Evolutionary conservation across 2,888 invertebrate species (phyloP).

Genomic region (Heliconius hortense): DNA sequence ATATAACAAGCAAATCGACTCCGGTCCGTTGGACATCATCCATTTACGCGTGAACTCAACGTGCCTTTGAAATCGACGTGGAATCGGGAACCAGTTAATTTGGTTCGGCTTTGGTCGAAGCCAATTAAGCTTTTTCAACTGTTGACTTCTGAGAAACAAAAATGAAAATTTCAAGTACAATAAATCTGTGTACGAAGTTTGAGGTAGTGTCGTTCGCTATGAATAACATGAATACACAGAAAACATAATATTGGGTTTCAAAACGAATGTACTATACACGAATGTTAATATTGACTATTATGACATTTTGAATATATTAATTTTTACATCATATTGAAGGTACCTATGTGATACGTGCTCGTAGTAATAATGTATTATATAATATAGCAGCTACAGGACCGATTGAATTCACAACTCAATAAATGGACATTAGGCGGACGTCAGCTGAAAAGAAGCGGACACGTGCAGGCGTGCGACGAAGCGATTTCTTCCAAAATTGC

Average conservation of each 20-base stretch:
- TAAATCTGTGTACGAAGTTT: neutral
- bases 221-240: neutral
- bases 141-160: conserved; percentile 8
- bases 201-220: neutral
- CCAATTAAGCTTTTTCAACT: conserved; percentile 20
- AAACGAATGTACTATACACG: neutral
- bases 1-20: conserved; percentile 20
- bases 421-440: conserved; percentile 33
- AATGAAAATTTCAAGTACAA: conserved; percentile 4
- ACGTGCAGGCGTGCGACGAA: conserved; percentile 28
- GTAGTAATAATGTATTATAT: neutral
- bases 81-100: conserved; percentile 16
- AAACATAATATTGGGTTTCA: neutral
- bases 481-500: conserved; percentile 34
- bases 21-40: neutral
- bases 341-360: neutral
- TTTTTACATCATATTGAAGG: neutral
- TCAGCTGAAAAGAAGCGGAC: conserved; percentile 31
- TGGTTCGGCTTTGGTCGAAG: conserved; percentile 16
- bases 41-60: conserved; percentile 20
- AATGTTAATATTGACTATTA: neutral
- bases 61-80: conserved; percentile 20
- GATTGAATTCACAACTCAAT: conserved; percentile 23
- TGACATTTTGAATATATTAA: neutral
- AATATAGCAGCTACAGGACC: neutral